These are phyloP conservation scores for Sciurus carolinensis DNA, from an alignment of 2,797 vertebrate genomes.

Conservation along the genomic window DNA sequence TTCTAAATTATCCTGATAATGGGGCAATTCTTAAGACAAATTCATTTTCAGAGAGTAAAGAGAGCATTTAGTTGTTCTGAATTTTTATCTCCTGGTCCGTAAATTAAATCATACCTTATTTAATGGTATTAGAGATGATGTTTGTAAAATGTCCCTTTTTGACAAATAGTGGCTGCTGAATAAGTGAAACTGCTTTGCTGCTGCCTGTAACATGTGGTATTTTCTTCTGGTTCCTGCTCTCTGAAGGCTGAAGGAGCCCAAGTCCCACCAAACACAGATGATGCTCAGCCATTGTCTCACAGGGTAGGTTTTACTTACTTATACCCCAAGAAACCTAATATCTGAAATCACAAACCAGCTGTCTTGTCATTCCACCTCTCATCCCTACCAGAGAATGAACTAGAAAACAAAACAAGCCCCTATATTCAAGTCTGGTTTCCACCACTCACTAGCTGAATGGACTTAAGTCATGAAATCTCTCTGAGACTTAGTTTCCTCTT, in stretches of 20 bases:
- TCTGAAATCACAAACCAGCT: neutral
- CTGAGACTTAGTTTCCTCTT: slow-evolving; percentile 42
- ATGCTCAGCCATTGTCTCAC: neutral
- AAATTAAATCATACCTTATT: neutral
- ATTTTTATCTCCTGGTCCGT: neutral
- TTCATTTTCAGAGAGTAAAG: neutral
- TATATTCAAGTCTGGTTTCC: neutral
- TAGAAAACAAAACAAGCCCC: neutral
- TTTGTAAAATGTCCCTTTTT: neutral
- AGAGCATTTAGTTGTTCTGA: neutral
- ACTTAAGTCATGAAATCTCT: slow-evolving; percentile 20
- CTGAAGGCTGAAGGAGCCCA: neutral
- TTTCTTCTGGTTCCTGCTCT: neutral
- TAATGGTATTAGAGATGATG: neutral
- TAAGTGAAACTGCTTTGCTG: neutral
- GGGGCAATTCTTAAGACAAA: neutral
- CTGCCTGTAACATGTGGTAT: neutral
- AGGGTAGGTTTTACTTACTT: neutral
- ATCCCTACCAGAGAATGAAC: neutral
- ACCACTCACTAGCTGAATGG: neutral
- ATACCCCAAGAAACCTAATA: neutral
- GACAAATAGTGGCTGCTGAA: neutral
- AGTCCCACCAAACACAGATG: neutral
- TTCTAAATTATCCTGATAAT: neutral
- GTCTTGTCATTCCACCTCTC: neutral